Evolutionary conservation across 2,113 vertebrate genomes (phyloP).

Genomic region (Peucedramus taeniatus): DNA sequence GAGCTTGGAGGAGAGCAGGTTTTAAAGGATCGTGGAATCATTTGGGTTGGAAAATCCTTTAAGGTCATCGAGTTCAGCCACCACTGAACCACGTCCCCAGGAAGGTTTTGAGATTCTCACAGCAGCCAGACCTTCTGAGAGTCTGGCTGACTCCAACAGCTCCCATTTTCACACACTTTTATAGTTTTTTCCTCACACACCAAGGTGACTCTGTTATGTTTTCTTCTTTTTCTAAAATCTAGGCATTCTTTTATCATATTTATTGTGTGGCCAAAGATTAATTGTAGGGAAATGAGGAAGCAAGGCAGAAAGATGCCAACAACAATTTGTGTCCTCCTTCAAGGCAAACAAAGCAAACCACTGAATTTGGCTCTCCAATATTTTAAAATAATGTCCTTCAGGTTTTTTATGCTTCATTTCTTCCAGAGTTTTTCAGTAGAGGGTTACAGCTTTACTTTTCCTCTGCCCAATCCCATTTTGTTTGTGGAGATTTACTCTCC

Average conservation of each 20-base stretch:
- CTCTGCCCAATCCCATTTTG: background rate
- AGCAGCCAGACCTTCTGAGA: background rate
- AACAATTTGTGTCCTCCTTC: background rate
- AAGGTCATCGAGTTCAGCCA: background rate
- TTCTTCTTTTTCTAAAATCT: background rate
- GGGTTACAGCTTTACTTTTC: background rate
- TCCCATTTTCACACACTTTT: background rate
- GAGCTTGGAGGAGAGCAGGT: background rate
- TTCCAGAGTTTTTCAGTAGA: background rate
- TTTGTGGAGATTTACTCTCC: background rate
- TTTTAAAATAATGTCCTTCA: background rate
- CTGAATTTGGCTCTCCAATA: background rate
- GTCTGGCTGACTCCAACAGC: background rate
- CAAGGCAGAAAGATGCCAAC: background rate
- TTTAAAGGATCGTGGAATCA: background rate
- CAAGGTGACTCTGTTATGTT: background rate
- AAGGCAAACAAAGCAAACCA: background rate
- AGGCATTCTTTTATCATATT: background rate
- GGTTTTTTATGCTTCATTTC: background rate
- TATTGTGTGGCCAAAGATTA: background rate
- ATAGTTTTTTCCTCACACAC: background rate
- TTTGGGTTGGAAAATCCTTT: background rate
- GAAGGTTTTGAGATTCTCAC: background rate
- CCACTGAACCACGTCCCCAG: background rate
- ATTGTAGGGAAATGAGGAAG: background rate